phyloP scores from a whole-genome alignment of 2,113 vertebrate species.

The Ciconia maguari region DNA sequence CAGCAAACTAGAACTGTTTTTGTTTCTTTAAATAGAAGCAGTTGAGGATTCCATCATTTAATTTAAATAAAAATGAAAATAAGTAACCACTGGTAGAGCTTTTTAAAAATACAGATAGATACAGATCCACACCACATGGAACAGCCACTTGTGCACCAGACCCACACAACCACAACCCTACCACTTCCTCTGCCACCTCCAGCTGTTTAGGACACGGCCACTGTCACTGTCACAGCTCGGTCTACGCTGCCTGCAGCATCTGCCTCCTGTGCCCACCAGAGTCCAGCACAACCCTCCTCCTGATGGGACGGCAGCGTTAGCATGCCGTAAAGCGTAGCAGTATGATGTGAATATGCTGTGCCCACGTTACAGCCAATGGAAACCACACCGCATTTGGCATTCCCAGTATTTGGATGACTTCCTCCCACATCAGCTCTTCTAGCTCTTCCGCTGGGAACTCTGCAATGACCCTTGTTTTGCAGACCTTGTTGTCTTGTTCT shows the following conservation, averaged over 20 bases:
- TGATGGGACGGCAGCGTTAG: not conserved
- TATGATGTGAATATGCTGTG: rapidly evolving
- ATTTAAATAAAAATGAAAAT: not conserved
- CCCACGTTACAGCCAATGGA: not conserved
- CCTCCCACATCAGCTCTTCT: not conserved
- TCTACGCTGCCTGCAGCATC: rapidly evolving
- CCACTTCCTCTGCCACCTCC: not conserved
- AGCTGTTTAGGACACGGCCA: not conserved
- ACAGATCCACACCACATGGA: not conserved
- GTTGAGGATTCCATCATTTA: not conserved
- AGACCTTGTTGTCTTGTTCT: not conserved
- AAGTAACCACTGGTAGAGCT: not conserved
- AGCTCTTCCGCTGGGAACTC: not conserved
- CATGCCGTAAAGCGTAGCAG: rapidly evolving
- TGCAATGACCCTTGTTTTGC: not conserved
- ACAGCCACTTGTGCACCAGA: not conserved
- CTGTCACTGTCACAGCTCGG: not conserved
- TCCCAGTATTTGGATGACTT: not conserved
- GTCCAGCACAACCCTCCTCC: not conserved
- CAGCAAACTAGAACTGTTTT: not conserved
- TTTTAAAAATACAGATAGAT: rapidly evolving
- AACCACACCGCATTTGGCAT: rapidly evolving
- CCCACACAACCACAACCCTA: not conserved
- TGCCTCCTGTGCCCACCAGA: rapidly evolving
- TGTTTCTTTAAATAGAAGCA: slow-evolving; percentile 23